These are phyloP conservation scores for Drosophila multiciliata DNA, from an alignment of 2,888 invertebrate genomes.

Conservation along the genomic window DNA sequence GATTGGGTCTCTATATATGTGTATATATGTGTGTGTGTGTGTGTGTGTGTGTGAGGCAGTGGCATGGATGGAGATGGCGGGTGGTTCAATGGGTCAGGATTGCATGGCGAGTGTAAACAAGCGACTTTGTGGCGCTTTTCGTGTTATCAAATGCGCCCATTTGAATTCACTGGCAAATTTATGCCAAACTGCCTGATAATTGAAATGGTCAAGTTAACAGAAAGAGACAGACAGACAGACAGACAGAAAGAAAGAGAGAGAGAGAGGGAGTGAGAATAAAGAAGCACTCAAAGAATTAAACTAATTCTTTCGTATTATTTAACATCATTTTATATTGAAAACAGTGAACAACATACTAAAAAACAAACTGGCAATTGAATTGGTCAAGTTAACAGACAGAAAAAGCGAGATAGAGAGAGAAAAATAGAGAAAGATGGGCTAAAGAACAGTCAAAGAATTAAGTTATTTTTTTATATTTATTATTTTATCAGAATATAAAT, in stretches of 20 bases:
- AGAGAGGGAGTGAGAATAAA: too few relatives aligned
- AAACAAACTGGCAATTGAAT: neutral
- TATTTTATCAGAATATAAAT: neutral
- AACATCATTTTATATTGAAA: neutral
- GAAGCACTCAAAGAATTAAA: neutral
- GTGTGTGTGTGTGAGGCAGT: neutral
- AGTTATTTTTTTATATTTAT: neutral
- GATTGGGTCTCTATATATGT: slow-evolving; percentile 33
- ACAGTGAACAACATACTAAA: neutral
- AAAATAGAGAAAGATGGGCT: neutral
- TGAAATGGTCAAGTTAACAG: slow-evolving; percentile 52
- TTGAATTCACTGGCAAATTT: slow-evolving; percentile 59
- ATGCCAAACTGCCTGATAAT: slow-evolving; percentile 64
- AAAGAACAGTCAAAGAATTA: neutral
- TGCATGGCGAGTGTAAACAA: slow-evolving; percentile 66
- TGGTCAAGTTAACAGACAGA: neutral
- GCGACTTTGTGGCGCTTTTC: slow-evolving; percentile 73
- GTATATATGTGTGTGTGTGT: neutral
- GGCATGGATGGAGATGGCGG: neutral
- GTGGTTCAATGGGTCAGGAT: slow-evolving; percentile 30
- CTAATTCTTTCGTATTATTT: neutral
- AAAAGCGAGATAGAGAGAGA: neutral
- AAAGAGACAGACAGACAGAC: neutral
- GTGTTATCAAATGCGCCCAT: slow-evolving; percentile 67
- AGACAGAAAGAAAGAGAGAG: too few relatives aligned